Percentiles rank a stretch among this genome's conserved stretches.
Evolutionary conservation across 2,888 invertebrate genomes (phyloP).

Genomic region (Leucoma salicis): DNA sequence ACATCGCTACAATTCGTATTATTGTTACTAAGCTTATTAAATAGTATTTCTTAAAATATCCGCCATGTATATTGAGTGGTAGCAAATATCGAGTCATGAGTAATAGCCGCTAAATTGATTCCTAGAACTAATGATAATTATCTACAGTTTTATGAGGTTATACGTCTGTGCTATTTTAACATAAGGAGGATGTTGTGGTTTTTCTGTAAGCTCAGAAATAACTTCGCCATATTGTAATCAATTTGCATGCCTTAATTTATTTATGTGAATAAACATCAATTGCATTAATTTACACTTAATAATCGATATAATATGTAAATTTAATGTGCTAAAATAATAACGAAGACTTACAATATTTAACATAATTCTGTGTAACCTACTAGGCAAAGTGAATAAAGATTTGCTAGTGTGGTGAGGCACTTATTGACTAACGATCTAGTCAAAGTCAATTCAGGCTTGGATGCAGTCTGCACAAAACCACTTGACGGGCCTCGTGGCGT

Average conservation of each 20-base stretch:
- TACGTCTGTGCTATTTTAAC: not conserved
- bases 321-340: no score
- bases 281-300: not conserved
- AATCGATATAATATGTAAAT: not conserved
- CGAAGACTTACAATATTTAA: no score
- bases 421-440: no score
- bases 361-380: not conserved
- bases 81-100: not conserved
- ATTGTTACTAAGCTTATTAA: no score
- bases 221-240: not conserved
- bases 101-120: not conserved
- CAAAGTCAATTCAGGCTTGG: no score
- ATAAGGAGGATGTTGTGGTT: not conserved
- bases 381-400: not conserved
- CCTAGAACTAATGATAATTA: constrained; percentile 1
- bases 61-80: not conserved
- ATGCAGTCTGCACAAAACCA: no score
- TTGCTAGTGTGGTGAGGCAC: no score
- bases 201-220: not conserved
- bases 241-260: not conserved
- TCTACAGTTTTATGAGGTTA: not conserved
- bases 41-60: no score
- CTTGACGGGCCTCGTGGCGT: no score
- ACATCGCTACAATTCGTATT: no score
- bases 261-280: not conserved